Evolutionary conservation across 2,888 invertebrate genomes (phyloP), one percentile per base, ranked within the genome.

Genomic region (Trilocha varians): DNA sequence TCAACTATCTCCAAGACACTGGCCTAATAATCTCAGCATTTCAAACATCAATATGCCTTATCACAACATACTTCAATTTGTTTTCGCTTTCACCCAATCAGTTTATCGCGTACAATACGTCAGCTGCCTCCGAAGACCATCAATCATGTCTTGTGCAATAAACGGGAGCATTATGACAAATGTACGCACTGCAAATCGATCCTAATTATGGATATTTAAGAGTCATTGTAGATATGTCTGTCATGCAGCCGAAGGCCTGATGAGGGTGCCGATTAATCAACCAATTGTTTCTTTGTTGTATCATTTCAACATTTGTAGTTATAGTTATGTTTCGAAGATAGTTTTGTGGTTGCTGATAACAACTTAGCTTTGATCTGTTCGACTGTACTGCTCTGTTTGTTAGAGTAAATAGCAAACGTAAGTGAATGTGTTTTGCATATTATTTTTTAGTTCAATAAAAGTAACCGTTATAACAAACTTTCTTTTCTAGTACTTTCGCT

Each of bases 151-250:
- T 79, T 80, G 69, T 59, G 73, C 77, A 80, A 79, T 54, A 49
- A 53, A 53, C 58, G 59, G 57, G 57, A 59, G 60, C 60, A 61
- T 69, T 70, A 66, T 70, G 73, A 79, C 70, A 69, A 77, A 78
- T 70, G 69, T 58, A 60, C 53, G 61, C 65, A 65, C 66, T 68
- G 72, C 75, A 75, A 78, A 83, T 78, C 72, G 76, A 70, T 78
- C 70, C 74, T 80, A 83, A 83, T 85, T 83, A 77, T 60, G 61
- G 65, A 76, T 74, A 78, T 78, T 82, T 77, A 74, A 70, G 71
- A 82, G 76, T 80, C 77, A 80, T 78, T 80, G 77, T 76, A 59
- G 59, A 59, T 61, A 63, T 57, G 54, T 61, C 55, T 55, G 73
- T 73, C 70, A 76, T 64, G 71, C 70, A 55, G 57, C 61, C 52